Evolutionary conservation across 2,113 vertebrate genomes (phyloP).

Genomic region (Thryonomys swinderianus): DNA sequence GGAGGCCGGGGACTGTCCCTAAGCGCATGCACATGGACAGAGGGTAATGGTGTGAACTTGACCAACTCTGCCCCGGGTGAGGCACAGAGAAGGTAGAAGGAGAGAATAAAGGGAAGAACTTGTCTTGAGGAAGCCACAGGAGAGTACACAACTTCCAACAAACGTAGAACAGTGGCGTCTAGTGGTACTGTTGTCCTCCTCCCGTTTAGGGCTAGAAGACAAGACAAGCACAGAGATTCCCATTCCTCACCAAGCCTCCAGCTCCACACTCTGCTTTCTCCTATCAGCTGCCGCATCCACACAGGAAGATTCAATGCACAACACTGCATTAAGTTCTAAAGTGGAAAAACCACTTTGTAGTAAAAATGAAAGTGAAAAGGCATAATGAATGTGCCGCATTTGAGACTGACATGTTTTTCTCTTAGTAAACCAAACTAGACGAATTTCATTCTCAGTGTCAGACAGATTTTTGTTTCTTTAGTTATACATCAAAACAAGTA

Average conservation of each 20-base stretch:
- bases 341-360: background rate
- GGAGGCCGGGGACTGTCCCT: no score
- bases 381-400: background rate
- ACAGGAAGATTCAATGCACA: no score
- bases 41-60: background rate
- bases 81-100: background rate
- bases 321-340: background rate
- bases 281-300: fast-evolving
- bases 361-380: background rate
- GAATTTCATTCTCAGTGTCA: background rate
- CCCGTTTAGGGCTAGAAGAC: background rate
- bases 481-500: background rate
- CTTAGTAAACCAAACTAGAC: background rate
- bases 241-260: background rate
- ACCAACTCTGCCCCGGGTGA: background rate
- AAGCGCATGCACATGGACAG: fast-evolving
- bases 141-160: background rate
- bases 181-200: no score
- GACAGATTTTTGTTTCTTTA: background rate
- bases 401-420: background rate
- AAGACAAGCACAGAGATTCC: fast-evolving
- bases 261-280: background rate
- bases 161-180: background rate
- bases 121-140: fast-evolving
- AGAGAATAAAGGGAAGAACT: background rate